Conservation (phyloP, 2,888 invertebrate genomes). For the Mesochorus sp. region DNA sequence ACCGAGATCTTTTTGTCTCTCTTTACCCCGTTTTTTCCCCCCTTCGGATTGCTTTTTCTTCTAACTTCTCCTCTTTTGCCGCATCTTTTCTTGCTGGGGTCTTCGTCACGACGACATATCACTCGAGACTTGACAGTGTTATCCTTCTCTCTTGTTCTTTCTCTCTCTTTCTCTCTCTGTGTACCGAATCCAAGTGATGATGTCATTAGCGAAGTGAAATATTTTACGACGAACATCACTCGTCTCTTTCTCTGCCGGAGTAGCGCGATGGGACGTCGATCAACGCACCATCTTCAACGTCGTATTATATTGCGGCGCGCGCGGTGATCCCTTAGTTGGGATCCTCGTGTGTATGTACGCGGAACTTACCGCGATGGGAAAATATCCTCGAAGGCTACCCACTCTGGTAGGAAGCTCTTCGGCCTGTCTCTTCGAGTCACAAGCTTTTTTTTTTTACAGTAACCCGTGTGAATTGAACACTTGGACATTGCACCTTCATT, state of each 20-base stretch:
- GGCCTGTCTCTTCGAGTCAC: no score
- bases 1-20: constrained; percentile 10
- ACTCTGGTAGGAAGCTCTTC: no score
- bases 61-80: not conserved
- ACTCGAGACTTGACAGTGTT: constrained; percentile 46
- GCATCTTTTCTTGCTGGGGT: constrained; percentile 23
- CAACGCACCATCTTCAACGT: constrained; percentile 23
- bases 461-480: no score
- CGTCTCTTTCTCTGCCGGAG: constrained; percentile 12
- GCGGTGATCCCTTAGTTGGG: not conserved
- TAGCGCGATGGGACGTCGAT: no score
- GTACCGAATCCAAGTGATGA: constrained; percentile 53
- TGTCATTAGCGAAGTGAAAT: constrained; percentile 58
- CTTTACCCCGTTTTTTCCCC: not conserved
- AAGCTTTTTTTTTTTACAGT: no score
- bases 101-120: constrained; percentile 53
- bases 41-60: constrained; percentile 5
- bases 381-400: no score
- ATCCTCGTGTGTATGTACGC: no score
- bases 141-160: not conserved
- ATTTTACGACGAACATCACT: constrained; percentile 50
- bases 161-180: not conserved
- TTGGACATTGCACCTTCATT: no score
- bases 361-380: constrained; percentile 1
- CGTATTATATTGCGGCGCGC: constrained; percentile 22